A percentile compares a stretch with the other conserved stretches of the same genome.
Evolutionary conservation across 2,113 vertebrate genomes (phyloP).

Genomic region (Odontesthes bonariensis): DNA sequence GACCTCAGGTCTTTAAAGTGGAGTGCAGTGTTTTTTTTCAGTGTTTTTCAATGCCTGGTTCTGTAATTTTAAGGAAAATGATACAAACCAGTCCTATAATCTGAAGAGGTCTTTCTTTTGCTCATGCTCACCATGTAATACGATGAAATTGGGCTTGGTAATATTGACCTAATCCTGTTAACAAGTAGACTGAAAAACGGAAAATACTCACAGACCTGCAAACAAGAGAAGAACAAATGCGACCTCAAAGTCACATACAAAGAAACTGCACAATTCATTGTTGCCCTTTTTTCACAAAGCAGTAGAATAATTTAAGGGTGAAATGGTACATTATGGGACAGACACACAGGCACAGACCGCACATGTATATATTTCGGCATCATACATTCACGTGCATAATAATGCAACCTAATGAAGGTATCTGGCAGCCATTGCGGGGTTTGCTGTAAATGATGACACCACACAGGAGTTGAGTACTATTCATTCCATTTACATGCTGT

Average conservation of each 20-base stretch:
- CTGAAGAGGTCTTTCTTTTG: no score
- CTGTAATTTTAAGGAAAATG: no score
- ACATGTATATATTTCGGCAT: constrained; percentile 35
- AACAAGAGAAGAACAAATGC: not conserved
- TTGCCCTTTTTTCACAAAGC: constrained; percentile 29
- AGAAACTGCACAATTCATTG: constrained; percentile 31
- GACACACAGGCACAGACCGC: not conserved
- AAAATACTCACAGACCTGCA: not conserved
- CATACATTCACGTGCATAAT: constrained; percentile 1
- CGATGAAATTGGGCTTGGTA: no score
- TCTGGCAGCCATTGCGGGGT: constrained; percentile 27
- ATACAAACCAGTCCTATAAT: no score
- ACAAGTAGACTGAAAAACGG: no score
- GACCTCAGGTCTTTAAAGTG: no score
- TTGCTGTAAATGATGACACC: constrained; percentile 54
- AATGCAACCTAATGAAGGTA: constrained; percentile 49
- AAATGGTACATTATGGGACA: constrained; percentile 26
- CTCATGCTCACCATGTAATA: no score
- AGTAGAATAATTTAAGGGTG: constrained; percentile 25
- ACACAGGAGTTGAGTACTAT: constrained; percentile 57
- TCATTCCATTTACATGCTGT: constrained; percentile 42
- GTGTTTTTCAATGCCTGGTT: no score
- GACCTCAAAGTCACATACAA: not conserved
- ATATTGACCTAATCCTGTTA: no score
- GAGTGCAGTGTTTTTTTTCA: no score